These are phyloP conservation scores for Habrosyne pyritoides DNA, from an alignment of 2,888 invertebrate species.

Conservation along the genomic window DNA sequence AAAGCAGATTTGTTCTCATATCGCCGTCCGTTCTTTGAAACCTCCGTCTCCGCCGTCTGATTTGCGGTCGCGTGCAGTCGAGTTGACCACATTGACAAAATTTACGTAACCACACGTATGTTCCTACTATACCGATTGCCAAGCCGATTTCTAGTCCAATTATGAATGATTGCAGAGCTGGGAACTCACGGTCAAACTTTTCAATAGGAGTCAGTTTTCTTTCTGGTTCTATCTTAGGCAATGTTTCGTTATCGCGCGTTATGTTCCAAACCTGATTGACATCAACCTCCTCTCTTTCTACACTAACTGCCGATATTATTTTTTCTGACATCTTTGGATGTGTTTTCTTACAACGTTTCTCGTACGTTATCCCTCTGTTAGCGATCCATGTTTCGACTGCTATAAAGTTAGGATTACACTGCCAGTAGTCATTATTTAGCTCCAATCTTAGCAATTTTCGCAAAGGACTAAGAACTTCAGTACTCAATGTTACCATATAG, in stretches of 20 bases:
- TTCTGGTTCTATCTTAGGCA: constrained; percentile 26
- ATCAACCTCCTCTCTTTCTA: constrained; percentile 64
- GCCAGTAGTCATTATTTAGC: constrained; percentile 82
- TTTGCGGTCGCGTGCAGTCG: constrained; percentile 46
- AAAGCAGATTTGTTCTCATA: constrained; percentile 68
- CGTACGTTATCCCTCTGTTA: constrained; percentile 65
- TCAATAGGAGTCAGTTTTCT: constrained; percentile 60
- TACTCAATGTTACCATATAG: constrained; percentile 79
- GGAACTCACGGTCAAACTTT: constrained; percentile 71
- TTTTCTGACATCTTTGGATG: constrained; percentile 81
- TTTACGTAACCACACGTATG: constrained; percentile 71
- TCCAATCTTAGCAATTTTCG: constrained; percentile 77
- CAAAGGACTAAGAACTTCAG: constrained; percentile 74
- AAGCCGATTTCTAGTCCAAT: constrained; percentile 73
- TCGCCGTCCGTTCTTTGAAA: constrained; percentile 56
- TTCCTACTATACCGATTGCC: constrained; percentile 68
- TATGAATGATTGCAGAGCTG: constrained; percentile 70
- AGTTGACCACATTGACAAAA: constrained; percentile 61
- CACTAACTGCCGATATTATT: constrained; percentile 76
- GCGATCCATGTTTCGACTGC: constrained; percentile 70
- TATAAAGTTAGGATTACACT: constrained; percentile 77
- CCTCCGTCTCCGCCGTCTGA: constrained; percentile 45
- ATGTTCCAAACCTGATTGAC: constrained; percentile 71
- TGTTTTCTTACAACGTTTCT: constrained; percentile 71
- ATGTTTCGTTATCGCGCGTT: constrained; percentile 41